Percentiles rank a stretch among this genome's conserved stretches.
Evolutionary conservation across 2,888 invertebrate genomes (phyloP).

Genomic region (Campaea margaritaria): DNA sequence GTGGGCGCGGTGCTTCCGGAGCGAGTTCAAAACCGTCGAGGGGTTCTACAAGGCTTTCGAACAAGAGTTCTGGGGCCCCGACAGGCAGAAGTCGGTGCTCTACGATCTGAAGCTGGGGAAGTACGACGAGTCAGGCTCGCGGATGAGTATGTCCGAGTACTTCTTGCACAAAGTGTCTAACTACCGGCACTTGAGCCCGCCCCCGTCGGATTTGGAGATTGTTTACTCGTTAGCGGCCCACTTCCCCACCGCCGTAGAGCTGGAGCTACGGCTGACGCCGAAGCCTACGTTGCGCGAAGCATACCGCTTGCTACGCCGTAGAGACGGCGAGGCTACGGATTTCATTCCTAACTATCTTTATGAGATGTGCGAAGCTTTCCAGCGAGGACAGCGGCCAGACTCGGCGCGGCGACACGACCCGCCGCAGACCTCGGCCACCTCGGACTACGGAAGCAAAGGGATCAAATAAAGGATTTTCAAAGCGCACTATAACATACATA

Average conservation of each 20-base stretch:
- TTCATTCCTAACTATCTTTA: slow-evolving; percentile 80
- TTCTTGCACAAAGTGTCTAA: slow-evolving; percentile 80
- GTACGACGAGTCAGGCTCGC: slow-evolving; percentile 67
- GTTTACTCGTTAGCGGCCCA: slow-evolving; percentile 80
- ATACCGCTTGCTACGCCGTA: slow-evolving; percentile 74
- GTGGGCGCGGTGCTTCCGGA: slow-evolving; percentile 80
- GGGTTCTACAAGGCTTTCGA: slow-evolving; percentile 74
- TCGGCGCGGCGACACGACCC: slow-evolving; percentile 67
- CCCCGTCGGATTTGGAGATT: slow-evolving; percentile 80
- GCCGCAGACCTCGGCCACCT: slow-evolving; percentile 49
- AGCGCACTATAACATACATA: neutral
- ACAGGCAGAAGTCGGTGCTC: slow-evolving; percentile 75
- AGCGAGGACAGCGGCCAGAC: slow-evolving; percentile 72
- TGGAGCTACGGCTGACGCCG: slow-evolving; percentile 77
- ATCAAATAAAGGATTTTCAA: slow-evolving; percentile 39
- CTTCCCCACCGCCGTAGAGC: slow-evolving; percentile 77
- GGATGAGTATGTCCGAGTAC: slow-evolving; percentile 79
- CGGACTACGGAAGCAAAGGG: slow-evolving; percentile 55
- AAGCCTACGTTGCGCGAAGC: slow-evolving; percentile 80
- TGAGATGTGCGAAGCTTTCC: slow-evolving; percentile 81
- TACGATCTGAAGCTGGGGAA: slow-evolving; percentile 80
- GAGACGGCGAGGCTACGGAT: slow-evolving; percentile 75
- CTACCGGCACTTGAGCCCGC: slow-evolving; percentile 75
- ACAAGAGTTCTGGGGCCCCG: slow-evolving; percentile 79
- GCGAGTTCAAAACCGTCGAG: slow-evolving; percentile 70